phyloP scores from a whole-genome alignment of 2,113 vertebrate species.

The Pelvicachromis taeniatus region DNA sequence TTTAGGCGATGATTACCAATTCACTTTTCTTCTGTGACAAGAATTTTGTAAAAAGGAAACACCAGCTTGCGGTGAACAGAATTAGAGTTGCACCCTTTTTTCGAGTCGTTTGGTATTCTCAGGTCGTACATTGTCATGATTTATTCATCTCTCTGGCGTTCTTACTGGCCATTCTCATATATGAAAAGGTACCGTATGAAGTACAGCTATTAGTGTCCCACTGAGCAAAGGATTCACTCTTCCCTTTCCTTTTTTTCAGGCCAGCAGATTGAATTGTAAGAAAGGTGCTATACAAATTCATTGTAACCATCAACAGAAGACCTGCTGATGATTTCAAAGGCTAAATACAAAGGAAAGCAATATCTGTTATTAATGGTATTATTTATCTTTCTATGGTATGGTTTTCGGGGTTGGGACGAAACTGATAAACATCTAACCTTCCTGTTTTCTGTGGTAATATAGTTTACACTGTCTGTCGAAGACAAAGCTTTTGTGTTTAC shows the following conservation, averaged over 20 bases:
- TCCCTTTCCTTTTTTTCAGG: neutral
- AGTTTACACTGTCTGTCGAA: neutral
- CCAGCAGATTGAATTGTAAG: neutral
- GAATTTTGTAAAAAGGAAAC: neutral
- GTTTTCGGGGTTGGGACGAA: neutral
- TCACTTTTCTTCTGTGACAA: slow-evolving; percentile 12
- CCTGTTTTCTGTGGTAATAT: neutral
- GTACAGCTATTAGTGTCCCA: slow-evolving; percentile 20
- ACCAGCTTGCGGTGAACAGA: slow-evolving; percentile 11
- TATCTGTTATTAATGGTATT: neutral
- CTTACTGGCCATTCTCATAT: slow-evolving; percentile 12
- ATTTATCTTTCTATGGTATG: neutral
- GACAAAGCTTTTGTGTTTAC: neutral
- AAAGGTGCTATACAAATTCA: neutral
- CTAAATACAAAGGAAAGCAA: neutral
- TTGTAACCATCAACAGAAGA: neutral
- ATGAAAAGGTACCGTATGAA: slow-evolving; percentile 27
- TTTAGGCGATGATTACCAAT: neutral
- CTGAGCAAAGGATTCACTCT: slow-evolving; percentile 8
- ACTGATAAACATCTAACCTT: neutral
- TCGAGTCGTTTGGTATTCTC: slow-evolving; percentile 28
- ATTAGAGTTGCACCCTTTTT: slow-evolving; percentile 4
- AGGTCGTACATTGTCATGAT: slow-evolving; percentile 11
- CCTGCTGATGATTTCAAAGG: neutral
- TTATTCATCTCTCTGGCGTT: slow-evolving; percentile 34